Percentiles rank a stretch among this genome's conserved stretches.
phyloP scores from a whole-genome alignment of 2,888 invertebrate genomes.

The Caenorhabditis auriculariae region DNA sequence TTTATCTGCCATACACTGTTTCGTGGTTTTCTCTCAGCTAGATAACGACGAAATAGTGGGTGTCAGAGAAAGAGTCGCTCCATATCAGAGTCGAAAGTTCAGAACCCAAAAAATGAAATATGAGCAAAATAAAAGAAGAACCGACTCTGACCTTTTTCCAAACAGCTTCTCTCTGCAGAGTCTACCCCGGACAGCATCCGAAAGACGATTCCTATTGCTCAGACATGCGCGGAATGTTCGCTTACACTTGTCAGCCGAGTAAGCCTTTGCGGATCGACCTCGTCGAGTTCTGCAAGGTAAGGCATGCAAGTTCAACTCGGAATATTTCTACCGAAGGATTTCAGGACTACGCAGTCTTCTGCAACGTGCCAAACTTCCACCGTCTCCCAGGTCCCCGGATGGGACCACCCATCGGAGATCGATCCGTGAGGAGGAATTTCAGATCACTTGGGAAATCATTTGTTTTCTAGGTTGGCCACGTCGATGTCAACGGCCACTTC shows the following conservation, averaged over 20 bases:
- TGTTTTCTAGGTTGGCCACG: conserved; percentile 27
- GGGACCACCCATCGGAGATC: conserved; percentile 40
- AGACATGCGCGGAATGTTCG: conserved; percentile 47
- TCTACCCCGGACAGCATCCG: conserved; percentile 38
- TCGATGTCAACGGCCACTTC: conserved; percentile 49
- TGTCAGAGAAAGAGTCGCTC: no score
- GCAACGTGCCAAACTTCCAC: conserved; percentile 50
- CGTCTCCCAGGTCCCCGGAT: conserved; percentile 49
- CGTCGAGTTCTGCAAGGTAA: conserved; percentile 54
- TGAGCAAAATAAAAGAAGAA: neutral
- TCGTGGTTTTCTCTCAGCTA: no score
- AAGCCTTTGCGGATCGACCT: conserved; percentile 53
- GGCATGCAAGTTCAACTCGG: neutral
- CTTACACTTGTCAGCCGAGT: conserved; percentile 53
- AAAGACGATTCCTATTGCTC: conserved; percentile 40
- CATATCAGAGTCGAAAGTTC: no score
- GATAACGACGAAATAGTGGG: no score
- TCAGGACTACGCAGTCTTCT: conserved; percentile 51
- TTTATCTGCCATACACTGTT: no score
- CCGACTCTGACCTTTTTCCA: neutral
- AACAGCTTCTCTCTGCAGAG: conserved; percentile 9
- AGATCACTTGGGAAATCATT: no score
- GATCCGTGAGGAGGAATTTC: conserved; percentile 16
- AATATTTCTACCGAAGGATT: conserved; percentile 4
- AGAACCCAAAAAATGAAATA: no score